These are phyloP conservation scores for Plecotus auritus DNA, from an alignment of 2,113 vertebrate species.

Conservation along the genomic window DNA sequence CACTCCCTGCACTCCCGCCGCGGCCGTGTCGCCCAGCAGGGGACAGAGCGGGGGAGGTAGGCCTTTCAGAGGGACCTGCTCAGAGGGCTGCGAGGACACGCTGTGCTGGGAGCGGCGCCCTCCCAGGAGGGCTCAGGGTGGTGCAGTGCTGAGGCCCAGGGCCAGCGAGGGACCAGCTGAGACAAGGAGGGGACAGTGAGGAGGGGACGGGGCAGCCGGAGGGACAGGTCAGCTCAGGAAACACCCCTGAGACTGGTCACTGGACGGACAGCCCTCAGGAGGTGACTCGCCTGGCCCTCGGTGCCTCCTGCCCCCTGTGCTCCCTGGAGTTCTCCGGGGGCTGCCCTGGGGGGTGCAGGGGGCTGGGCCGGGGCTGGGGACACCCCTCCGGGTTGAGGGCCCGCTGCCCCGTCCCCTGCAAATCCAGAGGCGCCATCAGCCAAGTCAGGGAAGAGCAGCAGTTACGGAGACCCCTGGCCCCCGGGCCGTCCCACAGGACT, in stretches of 20 bases:
- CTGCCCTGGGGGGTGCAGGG: background rate
- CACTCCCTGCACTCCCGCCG: no score
- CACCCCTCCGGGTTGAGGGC: background rate
- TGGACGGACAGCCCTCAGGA: background rate
- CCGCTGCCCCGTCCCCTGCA: rapidly evolving
- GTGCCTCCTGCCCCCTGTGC: background rate
- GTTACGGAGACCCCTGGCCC: rapidly evolving
- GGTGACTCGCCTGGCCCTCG: background rate
- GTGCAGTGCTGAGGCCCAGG: background rate
- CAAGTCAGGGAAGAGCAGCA: rapidly evolving
- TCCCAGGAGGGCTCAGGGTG: no score
- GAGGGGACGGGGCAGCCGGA: background rate
- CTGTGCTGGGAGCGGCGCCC: no score
- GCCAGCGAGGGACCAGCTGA: background rate
- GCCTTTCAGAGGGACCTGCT: no score
- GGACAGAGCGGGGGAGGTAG: no score
- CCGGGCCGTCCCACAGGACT: rapidly evolving
- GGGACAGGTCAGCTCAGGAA: background rate
- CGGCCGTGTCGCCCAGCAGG: no score
- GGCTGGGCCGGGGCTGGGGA: background rate
- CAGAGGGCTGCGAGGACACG: no score
- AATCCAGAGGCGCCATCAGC: background rate
- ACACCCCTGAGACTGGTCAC: background rate
- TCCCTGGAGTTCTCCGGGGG: background rate
- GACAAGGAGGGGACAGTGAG: background rate